Percentiles rank a stretch among this genome's conserved stretches.
Evolutionary conservation across 2,113 vertebrate species (phyloP).

Genomic region (Nycticebus coucang): DNA sequence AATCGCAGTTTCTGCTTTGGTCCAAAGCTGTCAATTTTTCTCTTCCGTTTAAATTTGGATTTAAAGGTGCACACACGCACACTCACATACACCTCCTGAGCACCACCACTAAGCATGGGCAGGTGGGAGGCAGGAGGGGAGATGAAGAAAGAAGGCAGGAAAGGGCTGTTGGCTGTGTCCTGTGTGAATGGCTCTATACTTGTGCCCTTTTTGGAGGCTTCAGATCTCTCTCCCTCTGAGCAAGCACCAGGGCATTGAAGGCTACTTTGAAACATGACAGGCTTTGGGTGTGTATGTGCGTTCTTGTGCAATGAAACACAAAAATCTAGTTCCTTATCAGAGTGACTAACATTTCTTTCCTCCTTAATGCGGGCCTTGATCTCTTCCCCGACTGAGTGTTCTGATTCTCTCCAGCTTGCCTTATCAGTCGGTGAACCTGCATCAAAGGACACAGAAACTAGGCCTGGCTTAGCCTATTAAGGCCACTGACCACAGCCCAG

Average conservation of each 20-base stretch:
- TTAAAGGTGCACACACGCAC: slow-evolving; percentile 43
- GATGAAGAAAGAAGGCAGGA: background rate
- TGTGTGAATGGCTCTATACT: slow-evolving; percentile 42
- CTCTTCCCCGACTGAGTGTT: background rate
- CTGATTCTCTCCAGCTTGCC: slow-evolving; percentile 45
- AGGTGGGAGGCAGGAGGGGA: background rate
- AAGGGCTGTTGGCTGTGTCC: slow-evolving; percentile 5
- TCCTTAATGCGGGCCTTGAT: slow-evolving; percentile 52
- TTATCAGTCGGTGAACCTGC: slow-evolving; percentile 28
- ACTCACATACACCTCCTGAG: background rate
- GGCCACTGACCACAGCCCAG: slow-evolving; percentile 3
- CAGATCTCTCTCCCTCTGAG: slow-evolving; percentile 45
- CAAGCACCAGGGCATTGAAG: slow-evolving; percentile 1
- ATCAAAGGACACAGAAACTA: slow-evolving; percentile 32
- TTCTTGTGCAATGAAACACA: slow-evolving; percentile 47
- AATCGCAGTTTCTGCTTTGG: slow-evolving; percentile 26
- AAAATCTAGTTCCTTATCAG: slow-evolving; percentile 55
- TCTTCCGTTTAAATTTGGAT: slow-evolving; percentile 67
- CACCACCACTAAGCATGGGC: background rate
- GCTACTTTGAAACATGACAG: slow-evolving; percentile 45
- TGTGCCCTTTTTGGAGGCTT: background rate
- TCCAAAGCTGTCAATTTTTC: slow-evolving; percentile 38
- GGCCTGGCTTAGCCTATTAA: background rate
- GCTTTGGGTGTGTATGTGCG: background rate
- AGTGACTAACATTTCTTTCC: slow-evolving; percentile 49